Evolutionary conservation across 2,113 vertebrate genomes (phyloP), one percentile per base, ranked within the genome.

Genomic region (Garra rufa): DNA sequence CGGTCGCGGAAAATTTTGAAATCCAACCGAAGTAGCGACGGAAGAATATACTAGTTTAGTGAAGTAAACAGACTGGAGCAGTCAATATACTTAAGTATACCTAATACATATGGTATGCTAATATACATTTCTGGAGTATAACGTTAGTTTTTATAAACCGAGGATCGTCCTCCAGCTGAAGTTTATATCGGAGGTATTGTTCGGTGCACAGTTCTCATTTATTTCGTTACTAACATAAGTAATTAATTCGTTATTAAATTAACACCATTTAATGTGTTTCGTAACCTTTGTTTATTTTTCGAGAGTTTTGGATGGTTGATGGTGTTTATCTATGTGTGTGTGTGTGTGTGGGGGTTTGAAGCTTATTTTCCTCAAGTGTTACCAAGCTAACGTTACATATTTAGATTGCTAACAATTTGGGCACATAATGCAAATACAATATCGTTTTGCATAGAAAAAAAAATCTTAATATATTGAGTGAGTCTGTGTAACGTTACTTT

Each of bases 1-100:
- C 14, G 9, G 67, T 87, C 78, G 85, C 88, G 88, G 85, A 88
- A 82, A 81, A 59, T 80, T 88, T 88, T 85, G 76, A 88, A 87
- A 87, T 83, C 38, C 1, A 77, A 44, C 50, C 30, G 52, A 46
- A 44, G n/a, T 9, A 24, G 28, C 38, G 83, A 7, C 69, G 73
- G 10, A 30, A 48, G 24, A 65, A 14, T 13, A 48, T 34, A 28
- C 4, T 19, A 1, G 21, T 17, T 14, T 9, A 34, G 50, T 4
- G 21, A 43, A 15, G 6, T 43, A 24, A 15, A 77, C 13, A 24
- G 17, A 38, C 19, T 19, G 63, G 8, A 67, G 28, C 19, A 1
- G 17, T 9, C 4, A 0, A 4, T 9, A 10, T 30, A 41, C 5
- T 6, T 28, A 46, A 46, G 11, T 38, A 74, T 28, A 9, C 52